Conservation (phyloP, 2,888 invertebrate species). For the Agonopterix subpropinquella region DNA sequence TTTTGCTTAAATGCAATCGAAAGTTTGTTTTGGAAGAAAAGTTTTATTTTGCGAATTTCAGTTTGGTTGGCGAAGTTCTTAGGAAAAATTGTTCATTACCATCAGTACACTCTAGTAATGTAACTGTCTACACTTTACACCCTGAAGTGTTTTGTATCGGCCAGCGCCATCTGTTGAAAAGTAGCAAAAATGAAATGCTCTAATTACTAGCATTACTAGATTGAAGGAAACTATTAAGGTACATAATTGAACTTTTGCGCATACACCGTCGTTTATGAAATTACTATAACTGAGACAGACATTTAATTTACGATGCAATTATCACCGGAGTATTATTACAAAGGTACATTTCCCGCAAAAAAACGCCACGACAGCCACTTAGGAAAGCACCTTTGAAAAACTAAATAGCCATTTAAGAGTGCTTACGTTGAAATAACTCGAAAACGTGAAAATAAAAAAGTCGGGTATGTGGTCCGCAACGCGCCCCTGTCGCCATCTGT, state of each 20-base stretch:
- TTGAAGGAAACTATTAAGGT: conserved; percentile 16
- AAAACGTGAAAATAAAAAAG: conserved; percentile 26
- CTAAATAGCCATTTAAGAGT: conserved; percentile 66
- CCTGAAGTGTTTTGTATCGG: no score
- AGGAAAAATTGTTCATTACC: no score
- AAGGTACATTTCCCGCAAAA: conserved; percentile 56
- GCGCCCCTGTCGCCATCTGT: conserved; percentile 69
- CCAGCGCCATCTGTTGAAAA: conserved; percentile 36
- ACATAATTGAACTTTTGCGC: conserved; percentile 26
- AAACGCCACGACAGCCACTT: conserved; percentile 44
- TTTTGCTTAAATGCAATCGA: no score
- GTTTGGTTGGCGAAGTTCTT: no score
- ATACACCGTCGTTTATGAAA: conserved; percentile 48
- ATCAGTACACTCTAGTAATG: no score
- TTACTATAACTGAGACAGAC: conserved; percentile 45
- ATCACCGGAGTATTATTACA: conserved; percentile 62
- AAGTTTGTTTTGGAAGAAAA: no score
- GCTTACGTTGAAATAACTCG: conserved; percentile 65
- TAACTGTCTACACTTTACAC: no score
- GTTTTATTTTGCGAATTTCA: no score
- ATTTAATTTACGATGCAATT: conserved; percentile 62
- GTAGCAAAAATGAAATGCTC: conserved; percentile 14
- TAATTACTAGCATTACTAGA: conserved; percentile 10
- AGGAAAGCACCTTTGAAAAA: conserved; percentile 70
- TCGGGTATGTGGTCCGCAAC: conserved; percentile 39